phyloP scores from a whole-genome alignment of 2,797 vertebrate species.

The Psittacula derbiana region DNA sequence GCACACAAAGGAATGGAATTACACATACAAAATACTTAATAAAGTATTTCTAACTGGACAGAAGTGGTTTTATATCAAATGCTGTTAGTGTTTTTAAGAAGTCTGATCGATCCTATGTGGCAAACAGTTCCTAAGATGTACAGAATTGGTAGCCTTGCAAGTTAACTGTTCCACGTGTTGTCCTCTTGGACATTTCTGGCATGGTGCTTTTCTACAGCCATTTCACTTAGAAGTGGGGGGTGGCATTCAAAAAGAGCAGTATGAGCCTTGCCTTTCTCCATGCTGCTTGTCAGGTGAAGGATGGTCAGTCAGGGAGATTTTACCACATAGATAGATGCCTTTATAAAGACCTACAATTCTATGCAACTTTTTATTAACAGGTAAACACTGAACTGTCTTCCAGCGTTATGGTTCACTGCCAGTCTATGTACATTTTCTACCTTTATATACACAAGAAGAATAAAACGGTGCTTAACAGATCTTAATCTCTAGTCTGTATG shows the following conservation, averaged over 20 bases:
- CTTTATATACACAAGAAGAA: slow-evolving; percentile 6
- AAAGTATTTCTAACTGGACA: not conserved
- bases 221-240: not conserved
- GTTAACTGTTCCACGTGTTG: not conserved
- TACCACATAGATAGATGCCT: not conserved
- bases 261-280: not conserved
- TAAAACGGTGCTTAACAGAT: not conserved
- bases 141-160: not conserved
- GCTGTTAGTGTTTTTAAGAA: not conserved
- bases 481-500: not conserved
- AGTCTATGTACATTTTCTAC: slow-evolving; percentile 26
- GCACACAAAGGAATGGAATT: not conserved
- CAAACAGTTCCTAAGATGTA: not conserved
- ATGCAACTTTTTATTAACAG: slow-evolving; percentile 58
- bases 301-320: not conserved
- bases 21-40: not conserved
- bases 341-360: slow-evolving; percentile 46
- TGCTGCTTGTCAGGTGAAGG: not conserved
- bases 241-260: not conserved
- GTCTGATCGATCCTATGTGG: not conserved
- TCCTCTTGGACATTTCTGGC: not conserved
- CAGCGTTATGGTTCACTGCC: slow-evolving; percentile 42
- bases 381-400: slow-evolving; percentile 32
- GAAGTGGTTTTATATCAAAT: not conserved
- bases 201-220: slow-evolving; percentile 2